Evolutionary conservation across 2,888 invertebrate genomes (phyloP).

Genomic region (Acronicta alni): DNA sequence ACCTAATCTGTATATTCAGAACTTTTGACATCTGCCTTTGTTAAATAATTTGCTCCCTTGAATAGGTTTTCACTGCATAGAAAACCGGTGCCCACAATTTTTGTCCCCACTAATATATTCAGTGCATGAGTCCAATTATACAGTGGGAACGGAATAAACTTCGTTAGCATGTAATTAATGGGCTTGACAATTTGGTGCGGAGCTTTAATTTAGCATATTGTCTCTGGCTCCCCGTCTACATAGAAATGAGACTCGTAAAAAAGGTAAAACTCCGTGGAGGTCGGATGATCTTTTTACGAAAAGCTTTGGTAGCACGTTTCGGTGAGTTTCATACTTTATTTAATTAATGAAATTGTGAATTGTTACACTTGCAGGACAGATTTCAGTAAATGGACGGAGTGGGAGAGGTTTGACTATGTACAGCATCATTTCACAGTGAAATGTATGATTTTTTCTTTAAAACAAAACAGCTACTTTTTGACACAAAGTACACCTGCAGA

Average conservation of each 20-base stretch:
- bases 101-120: slow-evolving; percentile 72
- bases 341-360: slow-evolving; percentile 47
- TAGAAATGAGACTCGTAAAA: slow-evolving; percentile 60
- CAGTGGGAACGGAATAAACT: slow-evolving; percentile 78
- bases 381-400: slow-evolving; percentile 18
- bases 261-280: slow-evolving; percentile 47
- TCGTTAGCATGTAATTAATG: slow-evolving; percentile 81
- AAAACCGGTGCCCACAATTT: slow-evolving; percentile 37
- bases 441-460: neutral
- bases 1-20: no score
- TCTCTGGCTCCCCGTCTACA: slow-evolving; percentile 53
- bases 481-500: no score
- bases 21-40: neutral
- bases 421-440: neutral
- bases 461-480: no score
- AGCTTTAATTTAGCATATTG: slow-evolving; percentile 73
- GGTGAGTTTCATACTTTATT: slow-evolving; percentile 43
- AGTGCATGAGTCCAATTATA: slow-evolving; percentile 79
- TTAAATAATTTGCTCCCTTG: slow-evolving; percentile 11
- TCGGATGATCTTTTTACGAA: slow-evolving; percentile 50
- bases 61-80: slow-evolving; percentile 18
- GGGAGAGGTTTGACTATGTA: slow-evolving; percentile 5
- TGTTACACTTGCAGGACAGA: slow-evolving; percentile 11
- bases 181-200: slow-evolving; percentile 67
- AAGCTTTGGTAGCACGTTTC: slow-evolving; percentile 46